Conservation (phyloP, 2,797 vertebrate species). For the Dermochelys coriacea region DNA sequence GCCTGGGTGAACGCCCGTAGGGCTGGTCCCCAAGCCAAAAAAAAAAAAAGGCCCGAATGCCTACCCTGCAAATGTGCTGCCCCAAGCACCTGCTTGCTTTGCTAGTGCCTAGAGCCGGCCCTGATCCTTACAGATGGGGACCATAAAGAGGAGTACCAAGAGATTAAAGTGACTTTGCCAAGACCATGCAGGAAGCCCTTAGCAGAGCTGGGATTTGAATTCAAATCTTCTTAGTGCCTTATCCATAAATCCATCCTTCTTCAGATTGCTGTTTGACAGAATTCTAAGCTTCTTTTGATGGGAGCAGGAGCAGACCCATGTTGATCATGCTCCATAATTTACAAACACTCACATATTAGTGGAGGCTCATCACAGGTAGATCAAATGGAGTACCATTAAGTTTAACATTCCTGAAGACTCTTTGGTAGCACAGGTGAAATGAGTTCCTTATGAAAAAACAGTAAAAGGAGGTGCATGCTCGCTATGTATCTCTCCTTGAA, state of each 20-base stretch:
- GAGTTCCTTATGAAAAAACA: neutral
- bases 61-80: no score
- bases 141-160: neutral
- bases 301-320: neutral
- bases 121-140: neutral
- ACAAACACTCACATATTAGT: neutral
- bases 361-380: neutral
- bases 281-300: neutral
- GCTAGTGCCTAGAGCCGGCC: no score
- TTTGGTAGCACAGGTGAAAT: neutral
- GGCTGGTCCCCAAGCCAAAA: no score
- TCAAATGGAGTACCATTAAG: neutral
- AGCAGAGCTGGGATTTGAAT: neutral
- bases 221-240: neutral
- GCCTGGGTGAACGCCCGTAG: no score
- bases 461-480: neutral
- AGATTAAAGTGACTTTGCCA: neutral
- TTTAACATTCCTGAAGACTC: neutral
- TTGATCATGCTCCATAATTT: neutral
- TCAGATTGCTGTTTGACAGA: neutral
- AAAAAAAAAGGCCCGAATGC: no score
- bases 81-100: no score
- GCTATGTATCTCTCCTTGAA: neutral
- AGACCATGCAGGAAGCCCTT: neutral
- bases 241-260: neutral